Base-by-base conservation (phyloP, 2,888 invertebrate species). In the Nemotelus pantherinus region DNA sequence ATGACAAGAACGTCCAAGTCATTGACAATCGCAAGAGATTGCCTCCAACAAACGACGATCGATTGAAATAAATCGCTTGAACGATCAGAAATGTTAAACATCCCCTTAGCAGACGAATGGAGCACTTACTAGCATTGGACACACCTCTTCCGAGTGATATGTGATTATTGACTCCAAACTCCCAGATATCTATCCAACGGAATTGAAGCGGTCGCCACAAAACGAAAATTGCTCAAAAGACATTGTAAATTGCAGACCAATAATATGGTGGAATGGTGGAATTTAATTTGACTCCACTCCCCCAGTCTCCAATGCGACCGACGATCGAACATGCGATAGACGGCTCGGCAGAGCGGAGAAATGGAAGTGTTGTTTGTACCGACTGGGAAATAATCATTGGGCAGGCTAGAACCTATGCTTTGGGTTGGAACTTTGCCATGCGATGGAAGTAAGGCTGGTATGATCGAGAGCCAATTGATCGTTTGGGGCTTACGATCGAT, bases 341-440 rank as follows among this genome's bases (percentile, higher is more conserved):
- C 39, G 41, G 39, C 41, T 41, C 3, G 6, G 71, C 67, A 47
- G 64, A 67, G 55, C 63, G 68, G 67, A 43, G 77, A 77, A 77
- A 79, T 79, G 79, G 58, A 79, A 77, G 64, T 63, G 77, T 57
- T 79, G 55, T 70, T 75, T 77, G 77, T 43, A 57, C 53, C 58
- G 77, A 50, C 53, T 60, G 68, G 25, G 53, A 25, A 60, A 44
- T 55, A 65, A 55, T 70, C 60, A 77, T 75, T 41, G 64, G 70
- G 74, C 48, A 58, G 58, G 47, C 58, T 44, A 45, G 72, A 60
- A 2, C 10, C n/a, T 60, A 47, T 41, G 47, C 50, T 60, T 60
- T 58, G 74, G 74, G 10, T 53, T 47, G 53, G 68, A 65, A 41
- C 65, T n/a, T 63, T 43, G 44, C 53, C 43, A 71, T 43, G 43